phyloP scores from a whole-genome alignment of 2,888 invertebrate genomes.

The Sussaba pulchella region DNA sequence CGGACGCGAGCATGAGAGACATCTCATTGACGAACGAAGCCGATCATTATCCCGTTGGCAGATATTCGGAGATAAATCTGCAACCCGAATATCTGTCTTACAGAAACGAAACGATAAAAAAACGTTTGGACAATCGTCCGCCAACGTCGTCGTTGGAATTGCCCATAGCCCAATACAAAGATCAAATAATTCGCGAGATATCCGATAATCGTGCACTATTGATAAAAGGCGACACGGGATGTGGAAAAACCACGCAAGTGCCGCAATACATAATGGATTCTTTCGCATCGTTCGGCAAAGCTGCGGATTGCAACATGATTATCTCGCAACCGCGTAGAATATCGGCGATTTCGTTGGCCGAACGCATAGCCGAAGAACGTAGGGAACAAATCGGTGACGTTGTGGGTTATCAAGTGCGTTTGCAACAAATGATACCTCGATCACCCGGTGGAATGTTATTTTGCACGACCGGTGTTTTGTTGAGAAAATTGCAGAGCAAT shows the following conservation, averaged over 20 bases:
- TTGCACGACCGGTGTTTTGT: conserved; percentile 89
- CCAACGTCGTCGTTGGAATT: conserved; percentile 10
- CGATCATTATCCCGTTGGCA: conserved; percentile 62
- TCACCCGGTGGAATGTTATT: conserved; percentile 87
- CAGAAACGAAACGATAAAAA: conserved; percentile 48
- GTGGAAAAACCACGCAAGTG: conserved; percentile 90
- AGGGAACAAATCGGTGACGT: conserved; percentile 88
- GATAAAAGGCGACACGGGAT: conserved; percentile 90
- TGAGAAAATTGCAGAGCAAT: conserved; percentile 84
- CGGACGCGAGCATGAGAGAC: conserved; percentile 17
- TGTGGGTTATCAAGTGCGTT: conserved; percentile 88
- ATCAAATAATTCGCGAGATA: conserved; percentile 85
- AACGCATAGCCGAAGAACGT: conserved; percentile 88
- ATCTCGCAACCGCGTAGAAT: conserved; percentile 90
- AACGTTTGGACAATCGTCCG: conserved; percentile 24
- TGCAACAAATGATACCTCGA: conserved; percentile 85
- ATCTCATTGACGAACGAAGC: conserved; percentile 13
- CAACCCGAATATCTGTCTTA: background rate
- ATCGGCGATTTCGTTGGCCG: conserved; percentile 89
- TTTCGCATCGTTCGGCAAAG: conserved; percentile 83
- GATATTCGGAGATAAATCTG: conserved; percentile 1
- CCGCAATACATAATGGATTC: conserved; percentile 88
- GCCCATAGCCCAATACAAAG: conserved; percentile 77
- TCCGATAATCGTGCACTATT: conserved; percentile 86
- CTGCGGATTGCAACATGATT: conserved; percentile 86